Conservation (phyloP, 2,797 vertebrate species). For the Sarcoramphus papa region DNA sequence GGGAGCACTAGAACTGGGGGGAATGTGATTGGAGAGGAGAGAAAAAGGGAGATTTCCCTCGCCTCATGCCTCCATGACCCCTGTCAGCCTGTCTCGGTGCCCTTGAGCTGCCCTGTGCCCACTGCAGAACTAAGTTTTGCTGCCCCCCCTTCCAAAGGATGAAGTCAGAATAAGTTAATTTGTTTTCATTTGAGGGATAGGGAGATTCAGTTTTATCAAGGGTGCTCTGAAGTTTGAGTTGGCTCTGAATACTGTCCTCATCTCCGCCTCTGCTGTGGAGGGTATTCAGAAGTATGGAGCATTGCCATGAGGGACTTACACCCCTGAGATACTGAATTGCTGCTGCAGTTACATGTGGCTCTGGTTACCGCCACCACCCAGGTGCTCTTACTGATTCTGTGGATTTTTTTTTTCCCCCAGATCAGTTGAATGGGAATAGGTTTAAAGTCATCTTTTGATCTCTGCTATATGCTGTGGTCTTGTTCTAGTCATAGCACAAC, state of each 20-base stretch:
- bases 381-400: background rate
- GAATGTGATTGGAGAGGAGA: background rate
- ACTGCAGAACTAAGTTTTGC: background rate
- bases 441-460: background rate
- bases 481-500: background rate
- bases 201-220: background rate
- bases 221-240: constrained; percentile 9
- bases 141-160: background rate
- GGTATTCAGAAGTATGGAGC: background rate
- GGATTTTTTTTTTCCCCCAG: background rate
- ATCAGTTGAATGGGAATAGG: background rate
- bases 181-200: background rate
- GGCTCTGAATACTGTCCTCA: background rate
- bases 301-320: background rate
- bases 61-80: background rate
- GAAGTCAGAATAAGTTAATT: constrained; percentile 23
- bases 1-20: background rate
- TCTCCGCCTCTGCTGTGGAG: background rate
- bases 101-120: background rate
- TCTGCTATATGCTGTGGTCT: background rate
- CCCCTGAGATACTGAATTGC: background rate
- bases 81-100: background rate
- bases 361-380: background rate
- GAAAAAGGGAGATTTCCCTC: background rate
- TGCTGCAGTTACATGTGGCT: background rate